Conservation (phyloP, 2,113 vertebrate species). For the Hemichromis elongatus region DNA sequence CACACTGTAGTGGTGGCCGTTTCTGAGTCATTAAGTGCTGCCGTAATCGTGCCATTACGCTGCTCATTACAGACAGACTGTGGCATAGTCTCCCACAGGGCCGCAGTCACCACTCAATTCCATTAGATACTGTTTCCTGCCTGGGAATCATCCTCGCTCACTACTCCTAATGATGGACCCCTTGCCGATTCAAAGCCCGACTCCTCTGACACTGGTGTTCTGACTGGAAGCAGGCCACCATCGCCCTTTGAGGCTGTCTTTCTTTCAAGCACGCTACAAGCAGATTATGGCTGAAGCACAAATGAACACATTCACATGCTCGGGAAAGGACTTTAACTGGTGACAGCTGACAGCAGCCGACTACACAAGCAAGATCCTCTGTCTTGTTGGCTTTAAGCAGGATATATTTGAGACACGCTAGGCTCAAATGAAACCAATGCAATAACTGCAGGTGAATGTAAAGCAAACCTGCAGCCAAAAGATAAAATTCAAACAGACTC, state of each 20-base stretch:
- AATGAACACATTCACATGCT: slow-evolving; percentile 34
- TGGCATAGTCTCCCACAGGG: slow-evolving; percentile 63
- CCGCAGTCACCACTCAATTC: slow-evolving; percentile 53
- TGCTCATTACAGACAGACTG: slow-evolving; percentile 68
- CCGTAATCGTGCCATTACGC: slow-evolving; percentile 67
- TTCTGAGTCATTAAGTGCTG: slow-evolving; percentile 65
- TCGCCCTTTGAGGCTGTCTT: slow-evolving; percentile 31
- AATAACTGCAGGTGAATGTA: not conserved
- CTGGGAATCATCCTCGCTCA: slow-evolving; percentile 41
- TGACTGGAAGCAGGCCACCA: slow-evolving; percentile 41
- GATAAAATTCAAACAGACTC: slow-evolving; percentile 13
- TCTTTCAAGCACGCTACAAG: slow-evolving; percentile 41
- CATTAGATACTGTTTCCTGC: slow-evolving; percentile 57
- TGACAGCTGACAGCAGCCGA: slow-evolving; percentile 14
- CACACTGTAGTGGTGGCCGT: slow-evolving; percentile 38
- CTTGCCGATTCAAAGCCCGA: slow-evolving; percentile 36
- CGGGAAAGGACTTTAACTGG: slow-evolving; percentile 20
- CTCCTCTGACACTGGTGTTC: slow-evolving; percentile 36
- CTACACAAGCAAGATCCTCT: not conserved
- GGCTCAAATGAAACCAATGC: not conserved
- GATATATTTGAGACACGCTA: slow-evolving; percentile 7
- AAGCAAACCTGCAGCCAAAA: slow-evolving; percentile 2
- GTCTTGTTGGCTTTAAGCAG: slow-evolving; percentile 21
- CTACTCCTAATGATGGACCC: slow-evolving; percentile 43
- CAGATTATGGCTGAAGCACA: slow-evolving; percentile 47